Evolutionary conservation across 2,888 invertebrate species (phyloP), one percentile per base, ranked within the genome.

Genomic region (Zaprionus lineosus): DNA sequence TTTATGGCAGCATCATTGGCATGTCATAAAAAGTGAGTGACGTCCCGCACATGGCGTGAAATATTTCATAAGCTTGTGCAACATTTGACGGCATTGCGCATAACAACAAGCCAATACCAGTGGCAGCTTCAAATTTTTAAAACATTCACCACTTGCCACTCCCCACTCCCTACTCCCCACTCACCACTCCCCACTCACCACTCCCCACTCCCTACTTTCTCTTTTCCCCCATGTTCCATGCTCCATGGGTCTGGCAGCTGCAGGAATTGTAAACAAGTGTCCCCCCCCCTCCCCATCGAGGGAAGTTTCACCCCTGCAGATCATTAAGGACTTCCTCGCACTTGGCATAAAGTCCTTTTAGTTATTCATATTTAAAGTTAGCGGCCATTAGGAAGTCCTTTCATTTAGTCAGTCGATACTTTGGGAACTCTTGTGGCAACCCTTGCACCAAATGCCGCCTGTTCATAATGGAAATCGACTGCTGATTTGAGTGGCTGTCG

Each of bases 1-100:
- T 75, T 83, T 76, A 79, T 64, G 74, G 43, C 74, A 15, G 47
- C 85, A 78, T 83, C 78, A 79, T 79, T 79, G 78, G 85, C 78
- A 83, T 84, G 85, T 79, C 78, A 65, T 79, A 85, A 79, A 79
- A 75, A 72, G 65, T 79, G 78, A 79, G 59, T 72, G 85, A 84
- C 79, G 52, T 43, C 14, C 7, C 56, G 69, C 77, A 63, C 57
- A 73, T 59, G 65, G 65, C 61, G 57, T 55, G 71, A 66, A 74
- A 60, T 60, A 61, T 77, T 66, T 77, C 74, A 74, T 76, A 76
- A 74, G 70, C 53, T 62, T 73, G 64, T 69, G 78, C 63, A 48
- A 79, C 78, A 78, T 83, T 84, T 83, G 68, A 55, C 76, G 62
- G 60, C 78, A 47, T 48, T 48, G 70, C 70, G 74, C 56, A 77